Conservation (phyloP, 2,797 vertebrate genomes). For the Buceros bicornis region DNA sequence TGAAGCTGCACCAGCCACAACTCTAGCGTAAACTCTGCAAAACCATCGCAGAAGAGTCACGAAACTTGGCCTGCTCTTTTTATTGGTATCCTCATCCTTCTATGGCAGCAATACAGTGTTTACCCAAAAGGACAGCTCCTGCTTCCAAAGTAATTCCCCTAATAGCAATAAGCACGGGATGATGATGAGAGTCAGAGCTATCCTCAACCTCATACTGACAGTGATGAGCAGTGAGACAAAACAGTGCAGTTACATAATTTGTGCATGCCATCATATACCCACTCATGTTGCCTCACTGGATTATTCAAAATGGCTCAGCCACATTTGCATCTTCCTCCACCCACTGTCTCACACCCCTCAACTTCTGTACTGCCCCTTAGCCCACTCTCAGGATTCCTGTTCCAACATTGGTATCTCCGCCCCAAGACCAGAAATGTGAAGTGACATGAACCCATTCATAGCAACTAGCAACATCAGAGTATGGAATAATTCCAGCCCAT, state of each 20-base stretch:
- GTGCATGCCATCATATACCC: background rate
- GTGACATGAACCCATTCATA: background rate
- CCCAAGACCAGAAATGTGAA: background rate
- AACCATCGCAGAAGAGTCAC: background rate
- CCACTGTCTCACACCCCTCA: accelerated
- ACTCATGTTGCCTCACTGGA: background rate
- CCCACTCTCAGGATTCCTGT: background rate
- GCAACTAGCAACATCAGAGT: background rate
- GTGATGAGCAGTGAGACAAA: background rate
- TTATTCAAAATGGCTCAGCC: background rate
- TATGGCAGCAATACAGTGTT: background rate
- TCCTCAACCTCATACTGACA: background rate
- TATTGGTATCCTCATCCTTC: background rate
- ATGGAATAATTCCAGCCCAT: background rate
- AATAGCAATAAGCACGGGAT: background rate
- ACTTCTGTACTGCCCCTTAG: background rate
- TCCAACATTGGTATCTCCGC: background rate
- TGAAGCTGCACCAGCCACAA: background rate
- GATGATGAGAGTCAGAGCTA: background rate
- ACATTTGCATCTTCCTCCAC: background rate
- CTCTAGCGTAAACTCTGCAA: background rate
- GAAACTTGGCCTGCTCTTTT: background rate
- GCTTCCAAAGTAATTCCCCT: background rate
- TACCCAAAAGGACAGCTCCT: background rate
- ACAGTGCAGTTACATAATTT: background rate